These are phyloP conservation scores for Scaptodrosophila lebanonensis DNA, from an alignment of 1,140 invertebrate species.

Conservation along the genomic window DNA sequence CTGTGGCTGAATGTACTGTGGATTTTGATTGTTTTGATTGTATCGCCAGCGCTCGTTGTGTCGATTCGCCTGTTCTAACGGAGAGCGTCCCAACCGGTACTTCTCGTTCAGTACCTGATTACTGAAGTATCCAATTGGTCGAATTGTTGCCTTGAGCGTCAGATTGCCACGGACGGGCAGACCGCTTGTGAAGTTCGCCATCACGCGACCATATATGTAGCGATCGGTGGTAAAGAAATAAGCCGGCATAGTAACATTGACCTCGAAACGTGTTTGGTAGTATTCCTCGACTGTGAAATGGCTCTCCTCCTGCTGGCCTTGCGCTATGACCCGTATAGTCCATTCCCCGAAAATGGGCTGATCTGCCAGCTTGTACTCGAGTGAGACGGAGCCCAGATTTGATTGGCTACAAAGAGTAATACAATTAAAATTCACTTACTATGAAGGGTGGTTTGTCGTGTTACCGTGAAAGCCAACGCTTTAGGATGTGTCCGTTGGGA, in stretches of 20 bases:
- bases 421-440: not conserved
- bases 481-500: conserved; percentile 90
- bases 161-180: conserved; percentile 90
- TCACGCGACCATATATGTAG: conserved; percentile 89
- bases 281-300: conserved; percentile 95
- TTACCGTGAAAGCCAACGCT: conserved; percentile 88
- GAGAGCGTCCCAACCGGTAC: conserved; percentile 69
- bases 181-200: conserved; percentile 96
- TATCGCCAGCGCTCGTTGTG: conserved; percentile 59
- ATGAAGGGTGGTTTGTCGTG: not conserved
- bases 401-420: conserved; percentile 79
- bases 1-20: conserved; percentile 42
- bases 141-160: conserved; percentile 87
- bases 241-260: conserved; percentile 96
- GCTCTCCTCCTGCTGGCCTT: conserved; percentile 91
- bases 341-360: conserved; percentile 95
- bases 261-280: conserved; percentile 94
- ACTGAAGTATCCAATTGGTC: conserved; percentile 82
- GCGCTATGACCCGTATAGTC: conserved; percentile 92
- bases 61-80: conserved; percentile 50
- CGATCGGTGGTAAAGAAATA: conserved; percentile 92
- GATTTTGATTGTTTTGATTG: conserved; percentile 55
- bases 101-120: conserved; percentile 76
- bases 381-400: conserved; percentile 92
- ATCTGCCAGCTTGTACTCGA: conserved; percentile 92